Evolutionary conservation across 2,113 vertebrate species (phyloP).

Genomic region (Tragelaphus strepsiceros): DNA sequence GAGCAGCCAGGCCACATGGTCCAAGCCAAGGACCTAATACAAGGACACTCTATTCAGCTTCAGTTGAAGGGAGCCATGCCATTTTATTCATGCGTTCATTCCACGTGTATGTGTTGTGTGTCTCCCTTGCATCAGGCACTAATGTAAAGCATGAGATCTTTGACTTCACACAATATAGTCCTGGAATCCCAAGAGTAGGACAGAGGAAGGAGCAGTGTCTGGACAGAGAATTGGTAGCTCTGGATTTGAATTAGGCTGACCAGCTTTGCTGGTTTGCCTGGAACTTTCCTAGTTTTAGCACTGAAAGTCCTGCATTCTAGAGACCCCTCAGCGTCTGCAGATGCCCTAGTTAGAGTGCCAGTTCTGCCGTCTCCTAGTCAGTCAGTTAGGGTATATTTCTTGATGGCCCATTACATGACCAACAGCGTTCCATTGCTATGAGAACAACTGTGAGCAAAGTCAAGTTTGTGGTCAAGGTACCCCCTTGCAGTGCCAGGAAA

Average conservation of each 20-base stretch:
- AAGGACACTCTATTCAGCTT: not conserved
- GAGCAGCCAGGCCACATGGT: not conserved
- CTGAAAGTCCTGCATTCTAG: not conserved
- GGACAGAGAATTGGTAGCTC: not conserved
- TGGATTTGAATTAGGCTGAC: not conserved
- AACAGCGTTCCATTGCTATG: not conserved
- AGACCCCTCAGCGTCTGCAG: not conserved
- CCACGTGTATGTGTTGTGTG: not conserved
- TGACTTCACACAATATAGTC: not conserved
- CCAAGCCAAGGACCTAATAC: not conserved
- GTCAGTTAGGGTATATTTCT: not conserved
- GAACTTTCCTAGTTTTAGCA: not conserved
- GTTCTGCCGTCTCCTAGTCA: not conserved
- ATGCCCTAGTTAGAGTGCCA: not conserved
- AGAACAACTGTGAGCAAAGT: not conserved
- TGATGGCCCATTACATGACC: not conserved
- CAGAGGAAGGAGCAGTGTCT: not conserved
- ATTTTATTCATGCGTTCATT: not conserved
- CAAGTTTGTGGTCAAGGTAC: not conserved
- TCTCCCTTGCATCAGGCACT: not conserved
- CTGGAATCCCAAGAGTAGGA: not conserved
- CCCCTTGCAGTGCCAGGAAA: not conserved
- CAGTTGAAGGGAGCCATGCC: not conserved
- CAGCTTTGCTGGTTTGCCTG: not conserved
- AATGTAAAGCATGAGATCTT: not conserved